Evolutionary conservation across 2,888 invertebrate species (phyloP).

Genomic region (Matsumyia berberina): DNA sequence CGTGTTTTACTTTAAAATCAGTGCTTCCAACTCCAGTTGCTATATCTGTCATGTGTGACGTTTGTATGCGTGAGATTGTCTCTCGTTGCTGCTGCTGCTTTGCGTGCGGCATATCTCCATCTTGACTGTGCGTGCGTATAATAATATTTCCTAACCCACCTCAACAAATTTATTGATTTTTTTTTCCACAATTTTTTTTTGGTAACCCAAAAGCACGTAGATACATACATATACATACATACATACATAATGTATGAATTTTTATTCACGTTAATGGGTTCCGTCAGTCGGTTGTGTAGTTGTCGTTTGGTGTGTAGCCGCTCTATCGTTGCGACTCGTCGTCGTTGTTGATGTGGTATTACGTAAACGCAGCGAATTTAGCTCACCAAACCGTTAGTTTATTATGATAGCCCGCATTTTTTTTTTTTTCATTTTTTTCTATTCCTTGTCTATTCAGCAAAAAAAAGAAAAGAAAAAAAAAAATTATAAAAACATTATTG

Average conservation of each 20-base stretch:
- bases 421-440: slow-evolving; percentile 29
- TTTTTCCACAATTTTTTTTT: slow-evolving; percentile 65
- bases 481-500: slow-evolving; percentile 59
- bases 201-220: slow-evolving; percentile 71
- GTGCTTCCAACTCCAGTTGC: slow-evolving; percentile 43
- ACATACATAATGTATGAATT: slow-evolving; percentile 28
- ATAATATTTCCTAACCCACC: slow-evolving; percentile 84
- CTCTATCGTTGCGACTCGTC: slow-evolving; percentile 33
- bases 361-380: slow-evolving; percentile 72
- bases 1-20: slow-evolving; percentile 29
- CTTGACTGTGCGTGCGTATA: slow-evolving; percentile 54
- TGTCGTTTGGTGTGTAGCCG: slow-evolving; percentile 11
- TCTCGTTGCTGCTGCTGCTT: slow-evolving; percentile 11
- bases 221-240: slow-evolving; percentile 41
- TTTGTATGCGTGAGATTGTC: slow-evolving; percentile 58
- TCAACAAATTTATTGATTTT: slow-evolving; percentile 84
- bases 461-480: too few species aligned
- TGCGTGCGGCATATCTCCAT: slow-evolving; percentile 45
- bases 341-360: slow-evolving; percentile 58
- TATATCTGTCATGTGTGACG: slow-evolving; percentile 64
- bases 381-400: slow-evolving; percentile 73
- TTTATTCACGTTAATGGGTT: slow-evolving; percentile 64
- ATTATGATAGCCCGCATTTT: slow-evolving; percentile 57
- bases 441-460: slow-evolving; percentile 49
- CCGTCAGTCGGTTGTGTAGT: slow-evolving; percentile 45